A percentile compares a stretch with the other conserved stretches of the same genome.
phyloP scores from a whole-genome alignment of 2,797 vertebrate species.

The Eulemur rubriventer region DNA sequence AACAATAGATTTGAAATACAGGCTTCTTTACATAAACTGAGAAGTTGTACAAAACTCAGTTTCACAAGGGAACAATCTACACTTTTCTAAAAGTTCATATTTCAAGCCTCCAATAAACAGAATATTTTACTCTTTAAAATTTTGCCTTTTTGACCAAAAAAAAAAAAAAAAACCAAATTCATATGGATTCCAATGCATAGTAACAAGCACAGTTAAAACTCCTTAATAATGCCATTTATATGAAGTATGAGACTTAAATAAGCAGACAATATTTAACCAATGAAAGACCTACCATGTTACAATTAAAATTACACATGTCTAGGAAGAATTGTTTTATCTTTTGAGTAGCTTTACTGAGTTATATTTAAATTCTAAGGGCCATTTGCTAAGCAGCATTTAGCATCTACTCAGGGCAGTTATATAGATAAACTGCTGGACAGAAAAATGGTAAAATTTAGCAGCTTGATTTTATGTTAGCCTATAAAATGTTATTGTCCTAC shows the following conservation, averaged over 20 bases:
- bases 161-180: slow-evolving; percentile 65
- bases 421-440: slow-evolving; percentile 90
- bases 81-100: slow-evolving; percentile 80
- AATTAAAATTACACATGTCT: slow-evolving; percentile 80
- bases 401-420: slow-evolving; percentile 90
- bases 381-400: slow-evolving; percentile 87
- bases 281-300: slow-evolving; percentile 78
- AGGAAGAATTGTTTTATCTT: slow-evolving; percentile 83
- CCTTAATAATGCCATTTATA: slow-evolving; percentile 78
- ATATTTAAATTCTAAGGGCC: slow-evolving; percentile 85
- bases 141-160: slow-evolving; percentile 75
- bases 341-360: slow-evolving; percentile 87
- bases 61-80: slow-evolving; percentile 74
- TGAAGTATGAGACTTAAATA: slow-evolving; percentile 73
- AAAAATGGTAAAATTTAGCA: slow-evolving; percentile 87
- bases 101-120: slow-evolving; percentile 65
- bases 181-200: slow-evolving; percentile 67
- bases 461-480: slow-evolving; percentile 86
- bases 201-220: slow-evolving; percentile 83
- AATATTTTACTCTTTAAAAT: slow-evolving; percentile 77
- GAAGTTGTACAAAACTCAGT: slow-evolving; percentile 74
- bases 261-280: slow-evolving; percentile 74
- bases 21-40: slow-evolving; percentile 78
- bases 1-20: slow-evolving; percentile 74
- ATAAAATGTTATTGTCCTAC: slow-evolving; percentile 86